Percentiles rank a stretch among this genome's conserved stretches.
These are phyloP conservation scores for Sycophaga agraensis DNA, from an alignment of 1,140 invertebrate genomes.

Conservation along the genomic window DNA sequence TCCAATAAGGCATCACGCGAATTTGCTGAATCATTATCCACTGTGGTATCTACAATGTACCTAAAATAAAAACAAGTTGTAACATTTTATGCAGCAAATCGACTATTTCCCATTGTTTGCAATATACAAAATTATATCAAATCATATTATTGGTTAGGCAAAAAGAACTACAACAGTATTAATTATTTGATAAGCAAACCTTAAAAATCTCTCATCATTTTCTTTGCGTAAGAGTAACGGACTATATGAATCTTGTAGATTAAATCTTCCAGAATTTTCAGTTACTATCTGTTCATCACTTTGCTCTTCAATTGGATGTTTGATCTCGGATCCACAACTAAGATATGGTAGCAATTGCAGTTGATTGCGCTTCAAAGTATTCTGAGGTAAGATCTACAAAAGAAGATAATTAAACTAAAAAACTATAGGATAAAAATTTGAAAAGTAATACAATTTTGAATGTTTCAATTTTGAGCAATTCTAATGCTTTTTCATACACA, in stretches of 20 bases:
- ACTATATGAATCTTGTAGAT: constrained; percentile 63
- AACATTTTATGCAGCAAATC: neutral
- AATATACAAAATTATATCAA: neutral
- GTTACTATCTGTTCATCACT: constrained; percentile 70
- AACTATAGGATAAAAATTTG: no score
- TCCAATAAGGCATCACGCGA: constrained; percentile 52
- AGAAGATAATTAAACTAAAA: constrained; percentile 26
- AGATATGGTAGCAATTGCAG: constrained; percentile 63
- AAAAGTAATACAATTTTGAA: no score
- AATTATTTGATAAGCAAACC: constrained; percentile 27
- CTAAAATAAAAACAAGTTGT: constrained; percentile 32
- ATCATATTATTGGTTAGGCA: neutral
- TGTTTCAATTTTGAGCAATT: no score
- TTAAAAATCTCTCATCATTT: constrained; percentile 49
- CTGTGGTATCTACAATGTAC: constrained; percentile 46
- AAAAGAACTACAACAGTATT: neutral
- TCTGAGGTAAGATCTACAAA: constrained; percentile 51
- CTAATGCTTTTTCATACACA: constrained; percentile 18
- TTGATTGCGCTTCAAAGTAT: constrained; percentile 53
- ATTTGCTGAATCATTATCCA: constrained; percentile 50
- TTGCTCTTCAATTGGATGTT: constrained; percentile 82
- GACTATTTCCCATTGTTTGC: neutral
- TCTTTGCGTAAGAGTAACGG: constrained; percentile 64
- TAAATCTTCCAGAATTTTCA: constrained; percentile 47
- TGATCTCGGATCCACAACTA: constrained; percentile 74